Evolutionary conservation across 2,888 invertebrate genomes (phyloP).

Genomic region (Drosophila nigritarsus): DNA sequence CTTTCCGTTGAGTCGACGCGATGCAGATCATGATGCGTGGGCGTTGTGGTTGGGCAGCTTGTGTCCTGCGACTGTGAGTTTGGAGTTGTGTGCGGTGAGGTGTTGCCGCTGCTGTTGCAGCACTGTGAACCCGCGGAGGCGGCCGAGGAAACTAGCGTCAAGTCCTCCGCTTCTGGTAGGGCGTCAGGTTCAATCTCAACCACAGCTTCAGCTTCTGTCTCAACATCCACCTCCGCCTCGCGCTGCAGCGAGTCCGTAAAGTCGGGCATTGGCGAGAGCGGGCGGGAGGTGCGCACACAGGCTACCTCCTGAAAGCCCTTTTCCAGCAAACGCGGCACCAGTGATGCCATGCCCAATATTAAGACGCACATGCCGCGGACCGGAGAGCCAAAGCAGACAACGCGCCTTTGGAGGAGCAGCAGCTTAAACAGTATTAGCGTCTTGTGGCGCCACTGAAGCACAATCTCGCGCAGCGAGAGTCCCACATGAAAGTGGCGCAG

Average conservation of each 20-base stretch:
- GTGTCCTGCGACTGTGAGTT: slow-evolving; percentile 74
- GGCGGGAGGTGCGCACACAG: slow-evolving; percentile 90
- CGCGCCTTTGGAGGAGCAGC: slow-evolving; percentile 93
- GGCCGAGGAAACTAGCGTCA: slow-evolving; percentile 67
- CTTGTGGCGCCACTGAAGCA: slow-evolving; percentile 93
- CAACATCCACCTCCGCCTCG: slow-evolving; percentile 54
- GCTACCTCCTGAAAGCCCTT: slow-evolving; percentile 93
- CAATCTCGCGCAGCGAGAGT: slow-evolving; percentile 83
- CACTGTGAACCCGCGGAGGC: slow-evolving; percentile 65
- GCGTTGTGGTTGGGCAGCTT: slow-evolving; percentile 42
- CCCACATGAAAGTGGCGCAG: slow-evolving; percentile 84
- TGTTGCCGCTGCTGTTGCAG: slow-evolving; percentile 77
- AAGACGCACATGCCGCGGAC: slow-evolving; percentile 95
- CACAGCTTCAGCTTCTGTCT: slow-evolving; percentile 39
- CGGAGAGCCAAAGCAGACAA: slow-evolving; percentile 96
- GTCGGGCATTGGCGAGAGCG: slow-evolving; percentile 90
- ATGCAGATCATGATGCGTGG: slow-evolving; percentile 78
- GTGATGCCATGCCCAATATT: slow-evolving; percentile 94
- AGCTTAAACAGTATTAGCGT: slow-evolving; percentile 96
- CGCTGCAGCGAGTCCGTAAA: slow-evolving; percentile 85
- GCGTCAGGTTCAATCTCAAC: slow-evolving; percentile 8
- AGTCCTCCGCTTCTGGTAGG: slow-evolving; percentile 60
- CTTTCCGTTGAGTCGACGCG: slow-evolving; percentile 76
- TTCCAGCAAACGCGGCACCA: slow-evolving; percentile 96
- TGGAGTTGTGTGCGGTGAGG: slow-evolving; percentile 58